These are phyloP conservation scores for Trichopoda pennipes DNA, from an alignment of 2,888 invertebrate genomes.

Conservation along the genomic window DNA sequence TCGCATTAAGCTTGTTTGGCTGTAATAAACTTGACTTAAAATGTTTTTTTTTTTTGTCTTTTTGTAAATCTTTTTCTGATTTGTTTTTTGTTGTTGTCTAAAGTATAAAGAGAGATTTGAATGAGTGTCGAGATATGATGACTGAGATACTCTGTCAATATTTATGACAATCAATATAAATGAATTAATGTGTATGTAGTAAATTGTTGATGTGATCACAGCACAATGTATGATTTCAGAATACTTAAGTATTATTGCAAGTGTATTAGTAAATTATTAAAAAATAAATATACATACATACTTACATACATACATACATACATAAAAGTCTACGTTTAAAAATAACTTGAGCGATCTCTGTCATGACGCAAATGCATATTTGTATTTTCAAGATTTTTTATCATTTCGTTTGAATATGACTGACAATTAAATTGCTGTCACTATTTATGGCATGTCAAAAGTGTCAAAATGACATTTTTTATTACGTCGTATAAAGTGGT, in stretches of 20 bases:
- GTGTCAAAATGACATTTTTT: slow-evolving; percentile 72
- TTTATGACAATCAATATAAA: slow-evolving; percentile 69
- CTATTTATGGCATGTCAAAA: slow-evolving; percentile 71
- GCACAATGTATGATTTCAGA: slow-evolving; percentile 32
- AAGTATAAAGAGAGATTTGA: slow-evolving; percentile 64
- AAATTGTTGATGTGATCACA: slow-evolving; percentile 27
- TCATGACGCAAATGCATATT: slow-evolving; percentile 63
- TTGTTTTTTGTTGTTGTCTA: background rate
- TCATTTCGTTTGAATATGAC: slow-evolving; percentile 57
- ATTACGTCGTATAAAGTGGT: slow-evolving; percentile 69
- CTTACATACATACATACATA: too few relatives aligned
- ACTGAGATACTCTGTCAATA: slow-evolving; percentile 69
- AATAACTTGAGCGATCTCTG: slow-evolving; percentile 55
- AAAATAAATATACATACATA: slow-evolving; percentile 2
- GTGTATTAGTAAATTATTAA: slow-evolving; percentile 24
- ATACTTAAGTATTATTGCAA: background rate
- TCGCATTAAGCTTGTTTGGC: slow-evolving; percentile 68
- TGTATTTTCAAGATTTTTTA: slow-evolving; percentile 18
- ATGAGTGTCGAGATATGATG: slow-evolving; percentile 67
- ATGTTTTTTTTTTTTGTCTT: slow-evolving; percentile 27
- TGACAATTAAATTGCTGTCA: slow-evolving; percentile 71
- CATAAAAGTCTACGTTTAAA: slow-evolving; percentile 15
- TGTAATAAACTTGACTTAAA: slow-evolving; percentile 65
- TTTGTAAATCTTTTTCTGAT: background rate
- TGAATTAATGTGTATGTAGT: slow-evolving; percentile 39